Evolutionary conservation across 2,888 invertebrate species (phyloP).

Genomic region (Drosophila merina): DNA sequence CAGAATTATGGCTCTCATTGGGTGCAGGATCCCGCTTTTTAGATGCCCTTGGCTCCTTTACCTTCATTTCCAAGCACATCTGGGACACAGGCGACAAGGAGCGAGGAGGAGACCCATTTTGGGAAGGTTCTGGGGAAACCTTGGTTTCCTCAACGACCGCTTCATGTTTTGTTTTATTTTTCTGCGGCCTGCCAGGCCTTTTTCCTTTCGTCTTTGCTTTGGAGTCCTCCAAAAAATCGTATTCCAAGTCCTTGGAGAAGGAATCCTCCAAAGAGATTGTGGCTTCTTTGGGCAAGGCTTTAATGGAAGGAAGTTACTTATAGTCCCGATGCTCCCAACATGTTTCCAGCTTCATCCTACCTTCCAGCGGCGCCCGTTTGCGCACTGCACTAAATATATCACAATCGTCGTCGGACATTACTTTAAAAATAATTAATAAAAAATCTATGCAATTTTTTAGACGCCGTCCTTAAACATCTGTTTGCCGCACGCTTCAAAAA

Average conservation of each 20-base stretch:
- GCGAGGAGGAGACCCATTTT: background rate
- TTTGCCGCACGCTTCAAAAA: background rate
- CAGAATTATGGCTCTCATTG: too few relatives aligned
- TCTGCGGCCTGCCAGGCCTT: conserved; percentile 16
- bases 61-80: conserved; percentile 53
- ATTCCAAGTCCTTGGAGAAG: conserved; percentile 42
- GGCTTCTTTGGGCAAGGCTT: conserved; percentile 33
- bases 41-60: background rate
- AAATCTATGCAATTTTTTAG: background rate
- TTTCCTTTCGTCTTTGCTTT: conserved; percentile 8
- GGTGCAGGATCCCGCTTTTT: background rate
- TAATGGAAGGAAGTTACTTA: too few relatives aligned
- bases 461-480: background rate
- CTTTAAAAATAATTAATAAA: too few relatives aligned
- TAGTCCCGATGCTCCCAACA: background rate
- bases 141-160: background rate
- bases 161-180: conserved; percentile 9
- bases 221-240: conserved; percentile 45
- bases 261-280: conserved; percentile 20
- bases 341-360: conserved; percentile 25
- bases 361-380: conserved; percentile 8
- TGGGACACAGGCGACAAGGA: conserved; percentile 55
- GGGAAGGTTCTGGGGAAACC: background rate
- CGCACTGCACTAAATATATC: conserved; percentile 56
- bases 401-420: conserved; percentile 62